Conservation (phyloP, 2,888 invertebrate species). For the Luperina testacea region DNA sequence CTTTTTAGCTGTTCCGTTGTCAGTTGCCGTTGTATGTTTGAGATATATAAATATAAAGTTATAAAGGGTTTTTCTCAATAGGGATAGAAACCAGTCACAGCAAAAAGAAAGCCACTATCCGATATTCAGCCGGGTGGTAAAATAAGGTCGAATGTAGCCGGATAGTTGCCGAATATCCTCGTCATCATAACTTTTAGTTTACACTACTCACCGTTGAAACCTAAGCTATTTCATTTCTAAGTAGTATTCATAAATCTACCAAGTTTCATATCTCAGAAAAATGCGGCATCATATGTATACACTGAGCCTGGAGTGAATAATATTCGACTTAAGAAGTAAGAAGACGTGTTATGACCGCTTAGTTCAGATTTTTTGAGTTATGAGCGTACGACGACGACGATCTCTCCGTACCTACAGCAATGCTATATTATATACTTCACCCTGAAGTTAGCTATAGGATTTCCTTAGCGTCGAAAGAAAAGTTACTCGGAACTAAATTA, state of each 20-base stretch:
- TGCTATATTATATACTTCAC: neutral
- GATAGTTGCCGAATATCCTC: neutral
- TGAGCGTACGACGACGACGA: neutral
- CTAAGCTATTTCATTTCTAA: neutral
- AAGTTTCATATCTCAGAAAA: neutral
- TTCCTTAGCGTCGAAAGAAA: neutral
- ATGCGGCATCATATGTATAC: neutral
- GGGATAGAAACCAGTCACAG: neutral
- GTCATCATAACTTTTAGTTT: neutral
- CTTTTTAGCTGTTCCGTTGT: neutral
- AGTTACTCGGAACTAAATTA: neutral
- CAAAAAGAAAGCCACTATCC: neutral
- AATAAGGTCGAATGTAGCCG: neutral
- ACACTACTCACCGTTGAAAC: neutral
- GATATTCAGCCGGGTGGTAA: neutral
- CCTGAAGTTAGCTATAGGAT: neutral
- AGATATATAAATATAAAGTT: neutral
- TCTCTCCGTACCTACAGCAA: neutral
- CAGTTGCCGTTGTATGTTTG: neutral
- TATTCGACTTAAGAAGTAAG: slow-evolving; percentile 4
- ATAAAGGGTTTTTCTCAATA: neutral
- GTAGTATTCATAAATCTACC: neutral
- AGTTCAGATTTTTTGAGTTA: slow-evolving; percentile 17
- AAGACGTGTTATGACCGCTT: neutral
- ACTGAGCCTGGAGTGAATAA: slow-evolving; percentile 5